Conservation (phyloP, 2,888 invertebrate genomes). For the Oscheius sp. region DNA sequence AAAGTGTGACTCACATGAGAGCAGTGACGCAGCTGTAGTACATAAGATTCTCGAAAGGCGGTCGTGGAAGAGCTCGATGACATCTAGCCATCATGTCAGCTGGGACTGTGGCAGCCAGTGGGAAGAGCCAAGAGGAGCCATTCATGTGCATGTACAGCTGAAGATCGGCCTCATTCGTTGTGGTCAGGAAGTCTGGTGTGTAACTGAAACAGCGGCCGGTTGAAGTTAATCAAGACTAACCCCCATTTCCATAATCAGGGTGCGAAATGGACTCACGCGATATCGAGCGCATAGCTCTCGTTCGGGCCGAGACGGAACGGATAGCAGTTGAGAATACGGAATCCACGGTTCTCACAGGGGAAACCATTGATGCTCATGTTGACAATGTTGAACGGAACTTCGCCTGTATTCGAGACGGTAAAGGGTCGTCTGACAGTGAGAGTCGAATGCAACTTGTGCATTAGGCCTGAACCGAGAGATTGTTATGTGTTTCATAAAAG, state of each 20-base stretch:
- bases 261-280: slow-evolving; percentile 78
- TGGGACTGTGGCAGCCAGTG: slow-evolving; percentile 81
- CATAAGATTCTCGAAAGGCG: slow-evolving; percentile 83
- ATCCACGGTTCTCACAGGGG: slow-evolving; percentile 78
- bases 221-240: neutral
- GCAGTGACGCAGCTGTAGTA: slow-evolving; percentile 78
- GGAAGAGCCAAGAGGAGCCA: slow-evolving; percentile 76
- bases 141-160: slow-evolving; percentile 75
- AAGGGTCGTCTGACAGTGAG: slow-evolving; percentile 85
- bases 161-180: slow-evolving; percentile 79
- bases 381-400: slow-evolving; percentile 79
- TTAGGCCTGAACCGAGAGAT: slow-evolving; percentile 56
- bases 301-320: slow-evolving; percentile 83
- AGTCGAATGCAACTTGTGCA: slow-evolving; percentile 78
- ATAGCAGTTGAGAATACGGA: slow-evolving; percentile 83
- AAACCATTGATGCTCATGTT: slow-evolving; percentile 77
- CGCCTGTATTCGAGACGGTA: slow-evolving; percentile 89
- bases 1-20: slow-evolving; percentile 61
- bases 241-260: slow-evolving; percentile 19
- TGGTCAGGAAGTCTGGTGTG: slow-evolving; percentile 87
- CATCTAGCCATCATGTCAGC: slow-evolving; percentile 74
- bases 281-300: slow-evolving; percentile 83
- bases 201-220: slow-evolving; percentile 76
- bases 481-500: neutral
- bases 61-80: slow-evolving; percentile 81